Evolutionary conservation across 2,113 vertebrate genomes (phyloP).

Genomic region (Gyps fulvus): DNA sequence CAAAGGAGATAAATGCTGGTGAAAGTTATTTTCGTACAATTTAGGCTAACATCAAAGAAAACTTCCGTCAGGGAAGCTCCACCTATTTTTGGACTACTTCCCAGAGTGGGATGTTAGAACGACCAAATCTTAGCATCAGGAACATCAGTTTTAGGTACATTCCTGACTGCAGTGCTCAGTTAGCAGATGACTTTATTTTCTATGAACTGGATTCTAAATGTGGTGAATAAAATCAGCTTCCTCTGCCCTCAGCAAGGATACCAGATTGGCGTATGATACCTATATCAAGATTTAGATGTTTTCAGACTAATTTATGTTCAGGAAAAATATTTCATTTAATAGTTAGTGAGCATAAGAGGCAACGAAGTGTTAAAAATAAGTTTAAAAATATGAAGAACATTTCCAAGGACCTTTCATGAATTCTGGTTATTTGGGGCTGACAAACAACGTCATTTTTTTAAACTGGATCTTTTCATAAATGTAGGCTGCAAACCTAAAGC

Average conservation of each 20-base stretch:
- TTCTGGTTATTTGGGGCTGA: background rate
- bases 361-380: background rate
- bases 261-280: too few species aligned
- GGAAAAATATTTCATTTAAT: background rate
- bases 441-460: background rate
- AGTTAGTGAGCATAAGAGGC: background rate
- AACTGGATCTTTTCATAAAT: background rate
- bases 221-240: background rate
- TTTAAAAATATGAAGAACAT: background rate
- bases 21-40: background rate
- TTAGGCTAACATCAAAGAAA: background rate
- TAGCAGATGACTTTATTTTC: background rate
- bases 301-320: background rate
- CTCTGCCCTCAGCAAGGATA: background rate
- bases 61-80: background rate
- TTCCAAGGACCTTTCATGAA: background rate
- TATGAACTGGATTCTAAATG: background rate
- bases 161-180: background rate
- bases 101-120: background rate
- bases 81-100: background rate
- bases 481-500: background rate
- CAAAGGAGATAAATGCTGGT: background rate
- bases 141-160: background rate
- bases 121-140: background rate
- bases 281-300: background rate